Conservation (phyloP, 2,888 invertebrate genomes). For the Microctonus aethiopoides region DNA sequence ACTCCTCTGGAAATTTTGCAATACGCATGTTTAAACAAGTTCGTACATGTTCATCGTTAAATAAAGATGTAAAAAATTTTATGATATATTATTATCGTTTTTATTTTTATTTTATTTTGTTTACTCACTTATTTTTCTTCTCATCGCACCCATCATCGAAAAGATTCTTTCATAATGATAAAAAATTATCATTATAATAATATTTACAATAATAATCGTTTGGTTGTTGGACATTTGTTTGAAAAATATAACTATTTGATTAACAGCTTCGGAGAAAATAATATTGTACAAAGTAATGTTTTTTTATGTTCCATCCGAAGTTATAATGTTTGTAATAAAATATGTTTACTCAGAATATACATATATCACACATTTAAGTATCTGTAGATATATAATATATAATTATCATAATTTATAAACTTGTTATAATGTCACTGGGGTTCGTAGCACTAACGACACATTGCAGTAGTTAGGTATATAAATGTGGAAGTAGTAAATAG, state of each 20-base stretch:
- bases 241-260: neutral
- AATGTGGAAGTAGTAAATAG: neutral
- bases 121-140: neutral
- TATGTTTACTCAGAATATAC: neutral
- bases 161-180: neutral
- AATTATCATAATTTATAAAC: slow-evolving; percentile 12
- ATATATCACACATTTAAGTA: neutral
- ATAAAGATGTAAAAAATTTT: neutral
- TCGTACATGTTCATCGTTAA: neutral
- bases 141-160: neutral
- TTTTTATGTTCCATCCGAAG: neutral
- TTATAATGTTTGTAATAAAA: neutral
- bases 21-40: neutral
- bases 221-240: neutral
- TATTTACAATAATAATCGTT: neutral
- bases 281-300: too few species aligned
- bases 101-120: neutral
- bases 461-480: neutral
- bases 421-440: neutral
- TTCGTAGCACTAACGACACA: slow-evolving; percentile 10
- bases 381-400: neutral
- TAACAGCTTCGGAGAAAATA: too few species aligned
- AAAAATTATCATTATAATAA: neutral
- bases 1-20: neutral
- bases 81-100: neutral